These are phyloP conservation scores for Salminus brasiliensis DNA, from an alignment of 2,113 vertebrate species.

Conservation along the genomic window DNA sequence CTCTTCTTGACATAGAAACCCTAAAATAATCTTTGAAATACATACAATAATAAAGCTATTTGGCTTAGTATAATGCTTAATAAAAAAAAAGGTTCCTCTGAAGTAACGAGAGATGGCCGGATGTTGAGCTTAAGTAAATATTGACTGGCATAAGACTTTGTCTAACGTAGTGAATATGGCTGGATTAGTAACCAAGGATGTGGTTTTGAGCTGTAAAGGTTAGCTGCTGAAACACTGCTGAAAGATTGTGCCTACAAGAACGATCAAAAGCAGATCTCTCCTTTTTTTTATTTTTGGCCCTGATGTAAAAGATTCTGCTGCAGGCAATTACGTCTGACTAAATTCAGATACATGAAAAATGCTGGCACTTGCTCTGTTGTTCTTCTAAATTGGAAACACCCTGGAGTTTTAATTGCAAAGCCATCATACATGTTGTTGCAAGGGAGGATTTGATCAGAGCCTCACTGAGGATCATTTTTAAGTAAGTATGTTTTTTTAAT, in stretches of 20 bases:
- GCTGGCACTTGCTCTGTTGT: background rate
- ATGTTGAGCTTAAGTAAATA: constrained; percentile 58
- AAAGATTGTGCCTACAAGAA: background rate
- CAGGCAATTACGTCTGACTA: background rate
- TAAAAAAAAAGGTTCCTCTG: constrained; percentile 24
- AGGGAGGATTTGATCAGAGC: constrained; percentile 44
- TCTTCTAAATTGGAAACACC: constrained; percentile 11
- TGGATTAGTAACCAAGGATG: constrained; percentile 56
- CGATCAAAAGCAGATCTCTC: background rate
- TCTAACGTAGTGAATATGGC: constrained; percentile 29
- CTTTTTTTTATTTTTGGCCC: constrained; percentile 26
- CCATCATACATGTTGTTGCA: too few species aligned
- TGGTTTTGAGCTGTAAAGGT: constrained; percentile 51
- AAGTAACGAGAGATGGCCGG: constrained; percentile 32
- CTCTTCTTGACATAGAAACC: background rate
- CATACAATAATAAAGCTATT: background rate
- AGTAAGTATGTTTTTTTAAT: constrained; percentile 59
- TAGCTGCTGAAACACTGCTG: constrained; percentile 19
- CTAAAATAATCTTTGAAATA: constrained; percentile 11
- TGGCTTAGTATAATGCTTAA: constrained; percentile 14
- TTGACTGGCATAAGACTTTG: constrained; percentile 51
- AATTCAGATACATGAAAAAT: background rate
- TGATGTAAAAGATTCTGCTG: background rate
- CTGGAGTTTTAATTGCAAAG: constrained; percentile 22
- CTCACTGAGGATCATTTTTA: constrained; percentile 48